These are phyloP conservation scores for Uria lomvia DNA, from an alignment of 2,113 vertebrate species.

Conservation along the genomic window DNA sequence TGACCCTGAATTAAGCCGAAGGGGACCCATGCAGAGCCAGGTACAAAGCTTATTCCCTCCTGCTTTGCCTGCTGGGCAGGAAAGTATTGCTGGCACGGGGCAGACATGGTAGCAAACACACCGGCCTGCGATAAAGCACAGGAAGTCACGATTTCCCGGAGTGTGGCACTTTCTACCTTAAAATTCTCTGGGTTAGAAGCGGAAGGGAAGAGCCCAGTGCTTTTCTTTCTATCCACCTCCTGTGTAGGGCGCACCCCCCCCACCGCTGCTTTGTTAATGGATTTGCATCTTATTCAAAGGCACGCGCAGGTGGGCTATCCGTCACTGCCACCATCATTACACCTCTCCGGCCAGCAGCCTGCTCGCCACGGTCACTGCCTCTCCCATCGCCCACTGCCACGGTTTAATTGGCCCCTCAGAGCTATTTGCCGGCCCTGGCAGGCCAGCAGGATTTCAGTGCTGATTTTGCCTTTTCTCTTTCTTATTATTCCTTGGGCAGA, in stretches of 20 bases:
- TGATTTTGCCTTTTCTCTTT: neutral
- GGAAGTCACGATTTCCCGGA: fast-evolving
- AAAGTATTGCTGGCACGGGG: fast-evolving
- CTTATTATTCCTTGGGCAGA: neutral
- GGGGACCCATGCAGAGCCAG: neutral
- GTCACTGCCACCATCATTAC: neutral
- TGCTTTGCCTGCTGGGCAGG: neutral
- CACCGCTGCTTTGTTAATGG: neutral
- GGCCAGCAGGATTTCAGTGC: neutral
- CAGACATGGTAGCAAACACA: fast-evolving
- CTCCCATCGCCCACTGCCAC: fast-evolving
- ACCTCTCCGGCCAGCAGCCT: neutral
- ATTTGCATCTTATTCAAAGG: slow-evolving; percentile 14
- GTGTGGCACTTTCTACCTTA: neutral
- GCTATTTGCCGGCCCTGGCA: neutral
- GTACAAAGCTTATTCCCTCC: neutral
- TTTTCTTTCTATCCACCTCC: neutral
- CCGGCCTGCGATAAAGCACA: fast-evolving
- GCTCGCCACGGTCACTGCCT: neutral
- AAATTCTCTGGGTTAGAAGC: neutral
- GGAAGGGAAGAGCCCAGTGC: neutral
- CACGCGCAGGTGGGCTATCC: neutral
- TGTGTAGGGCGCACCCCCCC: fast-evolving
- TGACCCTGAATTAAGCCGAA: fast-evolving
- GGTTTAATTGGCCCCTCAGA: neutral